These are phyloP conservation scores for Syngnathus rostellatus DNA, from an alignment of 2,797 vertebrate genomes.

Conservation along the genomic window DNA sequence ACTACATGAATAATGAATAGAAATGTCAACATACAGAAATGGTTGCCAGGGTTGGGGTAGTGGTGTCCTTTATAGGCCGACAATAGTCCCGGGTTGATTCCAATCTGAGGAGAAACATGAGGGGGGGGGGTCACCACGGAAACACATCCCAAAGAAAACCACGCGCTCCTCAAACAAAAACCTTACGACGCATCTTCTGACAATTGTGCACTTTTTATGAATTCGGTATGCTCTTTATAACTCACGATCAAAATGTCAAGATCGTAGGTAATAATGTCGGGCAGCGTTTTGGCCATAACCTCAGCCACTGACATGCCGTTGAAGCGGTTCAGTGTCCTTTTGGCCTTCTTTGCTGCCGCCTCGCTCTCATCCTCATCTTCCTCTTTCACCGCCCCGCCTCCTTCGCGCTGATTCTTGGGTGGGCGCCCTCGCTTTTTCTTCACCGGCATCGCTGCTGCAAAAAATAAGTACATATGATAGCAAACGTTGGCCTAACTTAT, in stretches of 20 bases:
- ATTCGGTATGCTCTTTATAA: slow-evolving; percentile 22
- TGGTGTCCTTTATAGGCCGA: slow-evolving; percentile 97
- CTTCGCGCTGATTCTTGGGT: slow-evolving; percentile 47
- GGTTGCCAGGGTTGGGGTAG: slow-evolving; percentile 98
- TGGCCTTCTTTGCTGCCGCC: slow-evolving; percentile 80
- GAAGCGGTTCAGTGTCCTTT: slow-evolving; percentile 89
- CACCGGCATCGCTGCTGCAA: slow-evolving; percentile 59
- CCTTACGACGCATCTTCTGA: neutral
- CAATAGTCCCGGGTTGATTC: slow-evolving; percentile 95
- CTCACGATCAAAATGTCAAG: slow-evolving; percentile 97
- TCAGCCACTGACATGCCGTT: slow-evolving; percentile 92
- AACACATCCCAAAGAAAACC: slow-evolving; percentile 19
- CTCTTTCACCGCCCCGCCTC: slow-evolving; percentile 61
- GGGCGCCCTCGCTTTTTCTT: slow-evolving; percentile 81
- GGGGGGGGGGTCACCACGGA: slow-evolving; percentile 28
- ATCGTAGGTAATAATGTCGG: slow-evolving; percentile 88
- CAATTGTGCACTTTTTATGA: neutral
- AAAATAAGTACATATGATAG: slow-evolving; percentile 6
- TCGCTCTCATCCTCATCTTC: slow-evolving; percentile 75
- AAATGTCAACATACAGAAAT: slow-evolving; percentile 82
- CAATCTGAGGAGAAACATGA: slow-evolving; percentile 75
- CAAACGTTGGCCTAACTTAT: neutral
- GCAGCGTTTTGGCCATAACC: slow-evolving; percentile 89
- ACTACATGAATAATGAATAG: neutral
- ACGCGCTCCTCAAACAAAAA: neutral